A percentile compares a stretch with the other conserved stretches of the same genome.
These are phyloP conservation scores for Echinometra lucunter DNA, from an alignment of 53 echinoderm and acorn worm genomes.

Conservation along the genomic window DNA sequence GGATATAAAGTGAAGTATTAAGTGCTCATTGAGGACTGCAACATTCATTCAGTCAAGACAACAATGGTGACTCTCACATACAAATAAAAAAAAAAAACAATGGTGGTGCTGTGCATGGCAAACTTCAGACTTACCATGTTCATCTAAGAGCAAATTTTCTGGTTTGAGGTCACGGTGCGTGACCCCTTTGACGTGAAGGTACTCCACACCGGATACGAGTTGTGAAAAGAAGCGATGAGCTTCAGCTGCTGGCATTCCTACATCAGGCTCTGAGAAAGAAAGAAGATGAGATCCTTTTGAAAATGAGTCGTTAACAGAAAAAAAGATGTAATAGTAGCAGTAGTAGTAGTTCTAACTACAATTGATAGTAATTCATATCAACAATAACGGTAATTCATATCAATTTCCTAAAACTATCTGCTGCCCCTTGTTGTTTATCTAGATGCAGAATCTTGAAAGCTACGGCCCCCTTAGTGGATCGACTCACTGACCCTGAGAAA, in stretches of 20 bases:
- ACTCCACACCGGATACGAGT: constrained; percentile 91
- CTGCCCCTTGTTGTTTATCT: constrained; percentile 79
- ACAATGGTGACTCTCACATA: no score
- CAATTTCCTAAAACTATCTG: constrained; percentile 90
- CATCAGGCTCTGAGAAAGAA: constrained; percentile 82
- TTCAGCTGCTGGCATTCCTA: constrained; percentile 83
- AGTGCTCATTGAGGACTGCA: no score
- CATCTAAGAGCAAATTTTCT: constrained; percentile 95
- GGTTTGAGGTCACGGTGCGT: constrained; percentile 97
- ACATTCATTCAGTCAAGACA: no score
- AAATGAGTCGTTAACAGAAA: no score
- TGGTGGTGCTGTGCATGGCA: neutral
- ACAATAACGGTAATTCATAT: no score
- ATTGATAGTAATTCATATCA: no score
- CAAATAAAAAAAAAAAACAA: no score
- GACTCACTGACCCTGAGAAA: no score
- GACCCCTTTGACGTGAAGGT: constrained; percentile 92
- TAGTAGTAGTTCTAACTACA: no score
- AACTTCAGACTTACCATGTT: constrained; percentile 68
- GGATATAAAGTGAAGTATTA: no score
- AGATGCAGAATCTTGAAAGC: constrained; percentile 91
- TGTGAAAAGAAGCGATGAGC: constrained; percentile 93
- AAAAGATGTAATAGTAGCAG: no score
- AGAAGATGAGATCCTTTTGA: no score
- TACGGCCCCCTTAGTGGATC: constrained; percentile 91